phyloP scores from a whole-genome alignment of 2,888 invertebrate genomes.

The Petrolisthes cinctipes region DNA sequence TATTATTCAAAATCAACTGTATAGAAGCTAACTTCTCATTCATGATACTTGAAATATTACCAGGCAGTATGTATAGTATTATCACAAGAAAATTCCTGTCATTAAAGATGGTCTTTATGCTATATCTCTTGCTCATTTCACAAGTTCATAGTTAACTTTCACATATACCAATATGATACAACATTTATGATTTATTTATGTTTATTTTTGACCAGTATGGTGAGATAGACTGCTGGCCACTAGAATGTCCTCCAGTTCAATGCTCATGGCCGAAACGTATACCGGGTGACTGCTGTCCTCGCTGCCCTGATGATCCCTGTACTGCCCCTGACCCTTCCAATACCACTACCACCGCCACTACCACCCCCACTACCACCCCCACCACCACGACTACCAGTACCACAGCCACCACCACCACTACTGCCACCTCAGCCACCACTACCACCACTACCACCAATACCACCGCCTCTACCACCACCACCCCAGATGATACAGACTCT shows the following conservation, averaged over 20 bases:
- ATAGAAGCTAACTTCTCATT: too few relatives aligned
- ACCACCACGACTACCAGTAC: conserved; percentile 66
- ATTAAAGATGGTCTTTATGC: too few relatives aligned
- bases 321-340: conserved; percentile 36
- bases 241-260: conserved; percentile 80
- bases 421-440: conserved; percentile 45
- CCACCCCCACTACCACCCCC: conserved; percentile 4
- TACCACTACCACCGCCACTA: not conserved
- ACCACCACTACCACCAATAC: conserved; percentile 66
- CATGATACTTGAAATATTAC: too few relatives aligned
- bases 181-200: not conserved
- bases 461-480: conserved; percentile 16
- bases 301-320: conserved; percentile 77
- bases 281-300: conserved; percentile 80
- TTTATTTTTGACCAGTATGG: conserved; percentile 75
- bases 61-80: too few relatives aligned
- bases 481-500: not conserved
- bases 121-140: too few relatives aligned
- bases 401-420: conserved; percentile 43
- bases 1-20: too few relatives aligned
- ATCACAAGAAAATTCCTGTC: too few relatives aligned
- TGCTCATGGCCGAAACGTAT: conserved; percentile 77
- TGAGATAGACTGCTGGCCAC: conserved; percentile 89
- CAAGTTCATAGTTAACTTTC: too few relatives aligned
- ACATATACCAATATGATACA: too few relatives aligned